Evolutionary conservation across 1,140 invertebrate genomes (phyloP).

Genomic region (Drosophila mayri): DNA sequence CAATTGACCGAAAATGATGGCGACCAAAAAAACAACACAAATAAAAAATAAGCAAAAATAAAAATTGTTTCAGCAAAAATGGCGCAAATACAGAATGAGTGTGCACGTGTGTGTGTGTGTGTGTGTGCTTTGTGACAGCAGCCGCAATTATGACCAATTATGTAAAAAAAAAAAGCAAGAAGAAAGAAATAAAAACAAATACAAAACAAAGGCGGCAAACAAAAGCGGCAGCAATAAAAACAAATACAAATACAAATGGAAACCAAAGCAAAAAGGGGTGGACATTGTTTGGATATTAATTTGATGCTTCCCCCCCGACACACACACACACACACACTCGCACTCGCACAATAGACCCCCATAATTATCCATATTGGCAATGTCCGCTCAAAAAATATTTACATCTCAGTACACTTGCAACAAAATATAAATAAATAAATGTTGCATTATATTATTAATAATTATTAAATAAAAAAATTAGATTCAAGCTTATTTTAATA

Average conservation of each 20-base stretch:
- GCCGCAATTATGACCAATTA: slow-evolving; percentile 81
- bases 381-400: slow-evolving; percentile 16
- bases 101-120: slow-evolving; percentile 7
- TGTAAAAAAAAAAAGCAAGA: slow-evolving; percentile 16
- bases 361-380: slow-evolving; percentile 40
- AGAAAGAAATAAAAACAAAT: slow-evolving; percentile 25
- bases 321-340: background rate
- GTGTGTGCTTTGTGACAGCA: slow-evolving; percentile 50
- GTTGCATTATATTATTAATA: no score
- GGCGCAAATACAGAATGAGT: slow-evolving; percentile 21
- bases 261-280: slow-evolving; percentile 38
- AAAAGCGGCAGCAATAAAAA: slow-evolving; percentile 35
- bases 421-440: background rate
- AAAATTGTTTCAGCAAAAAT: slow-evolving; percentile 62
- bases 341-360: background rate
- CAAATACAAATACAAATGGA: slow-evolving; percentile 12
- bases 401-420: background rate
- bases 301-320: background rate
- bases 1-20: slow-evolving; percentile 81
- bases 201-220: slow-evolving; percentile 43
- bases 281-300: slow-evolving; percentile 40
- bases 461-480: no score
- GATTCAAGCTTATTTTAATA: no score
- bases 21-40: slow-evolving; percentile 44
- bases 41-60: slow-evolving; percentile 3